Evolutionary conservation across 2,113 vertebrate species (phyloP).

Genomic region (Rhea americana): DNA sequence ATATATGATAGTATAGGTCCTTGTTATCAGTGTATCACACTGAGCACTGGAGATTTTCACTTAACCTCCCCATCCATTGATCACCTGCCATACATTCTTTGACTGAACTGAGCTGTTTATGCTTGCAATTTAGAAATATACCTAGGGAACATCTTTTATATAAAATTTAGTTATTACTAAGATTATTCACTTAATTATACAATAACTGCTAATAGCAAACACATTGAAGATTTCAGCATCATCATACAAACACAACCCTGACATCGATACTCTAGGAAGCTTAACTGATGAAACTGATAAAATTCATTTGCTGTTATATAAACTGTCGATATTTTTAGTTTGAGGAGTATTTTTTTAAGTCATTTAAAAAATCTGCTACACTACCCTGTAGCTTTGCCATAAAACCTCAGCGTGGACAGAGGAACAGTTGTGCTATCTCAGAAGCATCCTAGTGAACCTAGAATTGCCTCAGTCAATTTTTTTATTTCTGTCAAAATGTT

Average conservation of each 20-base stretch:
- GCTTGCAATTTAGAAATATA: not conserved
- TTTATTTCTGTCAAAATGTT: not conserved
- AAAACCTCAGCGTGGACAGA: slow-evolving; percentile 48
- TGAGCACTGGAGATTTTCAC: not conserved
- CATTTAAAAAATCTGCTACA: slow-evolving; percentile 37
- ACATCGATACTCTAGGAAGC: not conserved
- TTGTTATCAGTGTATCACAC: not conserved
- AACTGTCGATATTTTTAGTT: slow-evolving; percentile 4
- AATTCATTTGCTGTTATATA: not conserved
- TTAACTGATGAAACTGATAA: not conserved
- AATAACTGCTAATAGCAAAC: not conserved
- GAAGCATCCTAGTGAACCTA: slow-evolving; percentile 26
- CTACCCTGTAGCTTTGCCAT: slow-evolving; percentile 32
- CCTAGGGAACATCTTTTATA: not conserved
- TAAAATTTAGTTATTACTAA: not conserved
- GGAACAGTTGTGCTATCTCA: slow-evolving; percentile 55
- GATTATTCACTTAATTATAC: not conserved
- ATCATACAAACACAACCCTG: not conserved
- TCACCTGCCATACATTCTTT: not conserved
- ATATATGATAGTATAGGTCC: not conserved
- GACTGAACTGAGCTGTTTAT: not conserved
- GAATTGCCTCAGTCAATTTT: not conserved
- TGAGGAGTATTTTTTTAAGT: not conserved
- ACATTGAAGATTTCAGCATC: not conserved
- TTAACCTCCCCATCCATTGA: not conserved